A percentile compares a stretch with the other conserved stretches of the same genome.
Evolutionary conservation across 2,113 vertebrate species (phyloP).

Genomic region (Saguinus imperator): DNA sequence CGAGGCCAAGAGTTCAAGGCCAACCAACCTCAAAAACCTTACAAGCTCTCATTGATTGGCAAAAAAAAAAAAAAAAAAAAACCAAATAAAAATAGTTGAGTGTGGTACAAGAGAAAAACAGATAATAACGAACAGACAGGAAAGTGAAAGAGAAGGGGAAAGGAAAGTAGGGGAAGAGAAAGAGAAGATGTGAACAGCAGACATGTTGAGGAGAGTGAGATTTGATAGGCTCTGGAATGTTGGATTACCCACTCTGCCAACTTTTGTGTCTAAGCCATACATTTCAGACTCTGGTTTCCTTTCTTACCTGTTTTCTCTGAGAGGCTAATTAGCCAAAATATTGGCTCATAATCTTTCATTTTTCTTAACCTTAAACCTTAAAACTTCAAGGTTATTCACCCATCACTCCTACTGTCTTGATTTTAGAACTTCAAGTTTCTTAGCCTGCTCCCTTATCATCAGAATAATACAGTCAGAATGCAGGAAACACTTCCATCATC

Average conservation of each 20-base stretch:
- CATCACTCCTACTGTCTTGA: not conserved
- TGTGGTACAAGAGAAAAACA: not conserved
- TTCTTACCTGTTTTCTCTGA: not conserved
- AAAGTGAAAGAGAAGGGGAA: not conserved
- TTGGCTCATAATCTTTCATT: not conserved
- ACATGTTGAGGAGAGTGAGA: not conserved
- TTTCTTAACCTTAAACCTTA: slow-evolving; percentile 4
- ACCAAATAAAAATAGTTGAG: not conserved
- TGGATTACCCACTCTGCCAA: not conserved
- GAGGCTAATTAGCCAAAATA: slow-evolving; percentile 13
- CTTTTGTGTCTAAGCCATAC: not conserved
- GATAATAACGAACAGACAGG: not conserved
- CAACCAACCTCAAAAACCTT: no score
- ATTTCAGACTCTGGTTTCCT: slow-evolving; percentile 5
- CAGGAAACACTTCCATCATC: not conserved
- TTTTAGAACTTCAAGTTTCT: not conserved
- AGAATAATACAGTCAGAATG: not conserved
- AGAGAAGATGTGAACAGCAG: not conserved
- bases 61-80: no score
- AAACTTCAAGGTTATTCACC: not conserved
- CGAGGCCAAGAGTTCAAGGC: no score
- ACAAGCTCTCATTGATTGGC: no score
- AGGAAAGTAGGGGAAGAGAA: not conserved
- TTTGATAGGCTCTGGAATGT: not conserved
- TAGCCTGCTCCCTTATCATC: not conserved